Base-by-base conservation (phyloP, 1,140 invertebrate species). In the Chironomus striatipennis region DNA sequence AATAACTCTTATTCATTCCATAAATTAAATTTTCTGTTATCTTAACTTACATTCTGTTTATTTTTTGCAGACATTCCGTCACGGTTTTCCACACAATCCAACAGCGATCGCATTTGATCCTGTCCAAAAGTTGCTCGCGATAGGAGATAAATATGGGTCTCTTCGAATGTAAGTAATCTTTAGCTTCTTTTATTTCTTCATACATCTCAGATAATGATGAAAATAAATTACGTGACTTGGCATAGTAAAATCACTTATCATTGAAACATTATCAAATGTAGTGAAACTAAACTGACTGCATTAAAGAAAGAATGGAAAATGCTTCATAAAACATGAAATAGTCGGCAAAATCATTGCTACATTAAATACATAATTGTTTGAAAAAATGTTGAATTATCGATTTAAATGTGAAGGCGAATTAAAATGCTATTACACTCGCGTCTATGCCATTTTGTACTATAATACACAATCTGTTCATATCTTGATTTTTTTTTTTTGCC, bases 1-100 rank as follows among this genome's bases (percentile, higher is more conserved):
- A 34, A 34, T 34, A 34, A 34, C 24, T 34, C 24, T 34, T 34
- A 34, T 34, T 34, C 24, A 34, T 34, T 34, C 24, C 24, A 34
- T 34, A 34, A 34, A 34, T 34, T 34, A 34, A 34, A 34, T 34
- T 34, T 34, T n/a, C n/a, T 34, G 24, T 34, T 34, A 34, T 34
- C 24, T 34, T 34, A 2, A 34, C 24, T 34, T 34, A 2, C 24
- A 43, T n/a, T 65, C 15, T n/a, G n/a, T 34, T 34, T 12, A 83
- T 84, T 78, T 84, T 79, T 92, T 91, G 18, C 91, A 98, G 96
- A 98, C 96, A 78, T 95, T 97, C 81, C 90, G 95, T 64, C 97
- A 99, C 91, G 98, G 98, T 78, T 99, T 99, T 87, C 98, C 98
- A 76, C 94, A 96, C 85, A 93, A 98, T 79, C 97, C 98, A 65